Conservation (phyloP, 2,888 invertebrate genomes). For the Acleris laterana region DNA sequence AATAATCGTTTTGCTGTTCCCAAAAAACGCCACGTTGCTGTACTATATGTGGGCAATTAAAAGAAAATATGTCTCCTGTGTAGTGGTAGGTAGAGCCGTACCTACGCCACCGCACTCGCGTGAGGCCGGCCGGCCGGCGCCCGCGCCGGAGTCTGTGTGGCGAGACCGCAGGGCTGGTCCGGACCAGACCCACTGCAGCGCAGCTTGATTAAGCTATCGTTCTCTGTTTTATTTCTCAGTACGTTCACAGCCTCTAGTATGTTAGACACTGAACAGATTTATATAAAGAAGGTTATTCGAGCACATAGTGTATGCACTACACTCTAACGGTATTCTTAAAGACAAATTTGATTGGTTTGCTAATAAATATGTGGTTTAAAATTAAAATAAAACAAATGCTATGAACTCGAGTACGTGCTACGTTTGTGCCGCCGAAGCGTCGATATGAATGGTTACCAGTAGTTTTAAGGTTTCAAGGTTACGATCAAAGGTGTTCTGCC, state of each 20-base stretch:
- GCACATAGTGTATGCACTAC: conserved; percentile 38
- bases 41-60: conserved; percentile 78
- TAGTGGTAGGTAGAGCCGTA: conserved; percentile 44
- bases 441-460: conserved; percentile 76
- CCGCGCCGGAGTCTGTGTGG: neutral
- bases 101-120: conserved; percentile 10
- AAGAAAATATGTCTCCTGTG: conserved; percentile 82
- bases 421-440: conserved; percentile 56
- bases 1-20: conserved; percentile 46
- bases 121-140: neutral
- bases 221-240: too few species aligned
- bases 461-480: conserved; percentile 70
- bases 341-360: neutral
- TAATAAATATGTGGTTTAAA: conserved; percentile 13
- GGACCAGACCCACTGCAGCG: too few species aligned
- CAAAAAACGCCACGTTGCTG: conserved; percentile 41
- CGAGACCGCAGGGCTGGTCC: too few species aligned
- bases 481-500: conserved; percentile 61
- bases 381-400: conserved; percentile 8
- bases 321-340: neutral
- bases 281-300: conserved; percentile 17
- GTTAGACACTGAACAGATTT: conserved; percentile 4
- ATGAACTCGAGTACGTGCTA: conserved; percentile 47
- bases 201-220: too few species aligned
- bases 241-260: too few species aligned